Base-by-base conservation (phyloP, 1,140 invertebrate species). In the Cepaea nemoralis region DNA sequence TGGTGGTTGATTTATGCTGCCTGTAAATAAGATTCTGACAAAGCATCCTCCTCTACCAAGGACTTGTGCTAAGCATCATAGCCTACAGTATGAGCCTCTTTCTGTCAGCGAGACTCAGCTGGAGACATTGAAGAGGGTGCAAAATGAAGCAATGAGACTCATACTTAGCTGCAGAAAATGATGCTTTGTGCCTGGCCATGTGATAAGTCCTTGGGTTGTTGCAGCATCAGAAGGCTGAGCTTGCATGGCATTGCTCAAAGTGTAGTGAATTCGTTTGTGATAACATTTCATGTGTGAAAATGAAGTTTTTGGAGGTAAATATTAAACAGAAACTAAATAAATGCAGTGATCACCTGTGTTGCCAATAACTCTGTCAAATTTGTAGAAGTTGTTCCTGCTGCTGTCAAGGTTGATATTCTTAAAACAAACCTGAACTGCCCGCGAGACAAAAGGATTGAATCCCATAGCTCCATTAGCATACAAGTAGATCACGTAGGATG, bases 341-440 rank as follows among this genome's bases (percentile, higher is more conserved):
- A n/a, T n/a, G n/a, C n/a, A n/a, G n/a, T n/a, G n/a, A n/a, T 77
- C 19, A 77, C 75, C 75, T 27, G 75, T 77, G 27, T 77, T 77
- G 1, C 75, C 75, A 1, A 39, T 66, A 14, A 77, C 75, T 5
- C 10, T 6, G 40, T 77, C 75, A 63, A 77, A 77, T 12, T 8
- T 14, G 31, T 77, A 77, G n/a, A 63, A 77, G 35, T 63, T 77
- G 24, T 48, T 31, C 31, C 37, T 39, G 24, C 31, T 66, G 12
- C 3, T 33, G 24, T 63, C 75, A 2, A 77, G 55, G 37, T 63
- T 77, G 16, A 10, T 39, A 0, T 33, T 19, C 8, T n/a, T n/a
- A 2, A 14, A 12, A 22, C 75, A 40, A 0, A 77, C 35, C 8
- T 37, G 22, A 45, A 77, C 48, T 0, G 27, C 33, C 66, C 55